These are phyloP conservation scores for Lordiphosa andalusiaca DNA, from an alignment of 2,888 invertebrate genomes.

Conservation along the genomic window DNA sequence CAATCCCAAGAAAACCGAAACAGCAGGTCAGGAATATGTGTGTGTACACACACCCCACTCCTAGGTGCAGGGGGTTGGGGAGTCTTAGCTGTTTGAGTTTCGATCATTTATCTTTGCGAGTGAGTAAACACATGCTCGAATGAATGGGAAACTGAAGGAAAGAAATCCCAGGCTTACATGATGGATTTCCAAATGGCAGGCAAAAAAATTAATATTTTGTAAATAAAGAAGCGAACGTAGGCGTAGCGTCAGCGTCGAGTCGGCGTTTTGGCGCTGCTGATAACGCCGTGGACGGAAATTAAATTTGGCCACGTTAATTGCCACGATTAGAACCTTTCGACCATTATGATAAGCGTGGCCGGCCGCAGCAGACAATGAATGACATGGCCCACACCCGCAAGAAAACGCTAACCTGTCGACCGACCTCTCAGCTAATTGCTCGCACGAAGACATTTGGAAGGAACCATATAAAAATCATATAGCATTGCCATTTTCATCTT, in stretches of 20 bases:
- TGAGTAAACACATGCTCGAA: slow-evolving; percentile 47
- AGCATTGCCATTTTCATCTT: too few species aligned
- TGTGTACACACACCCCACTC: background rate
- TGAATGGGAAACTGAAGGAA: slow-evolving; percentile 27
- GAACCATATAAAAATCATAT: slow-evolving; percentile 1
- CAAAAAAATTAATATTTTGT: slow-evolving; percentile 66
- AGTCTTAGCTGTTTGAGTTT: slow-evolving; percentile 15
- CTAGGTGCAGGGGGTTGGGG: background rate
- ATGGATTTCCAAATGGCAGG: slow-evolving; percentile 64
- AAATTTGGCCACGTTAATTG: slow-evolving; percentile 71
- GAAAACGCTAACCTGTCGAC: slow-evolving; percentile 9
- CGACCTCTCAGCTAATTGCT: slow-evolving; percentile 31
- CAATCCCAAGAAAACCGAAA: background rate
- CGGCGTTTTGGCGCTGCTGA: slow-evolving; percentile 25
- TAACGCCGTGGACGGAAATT: slow-evolving; percentile 67
- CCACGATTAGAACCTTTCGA: slow-evolving; percentile 68
- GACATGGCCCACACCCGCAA: slow-evolving; percentile 23
- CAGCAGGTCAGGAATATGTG: background rate
- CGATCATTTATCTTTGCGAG: slow-evolving; percentile 53
- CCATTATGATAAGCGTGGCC: slow-evolving; percentile 64
- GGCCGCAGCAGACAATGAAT: slow-evolving; percentile 8
- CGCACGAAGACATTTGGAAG: slow-evolving; percentile 3
- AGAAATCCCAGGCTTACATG: slow-evolving; percentile 57
- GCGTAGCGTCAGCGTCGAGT: slow-evolving; percentile 5
- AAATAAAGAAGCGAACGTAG: slow-evolving; percentile 48